A percentile compares a stretch with the other conserved stretches of the same genome.
Conservation (phyloP, 2,797 vertebrate species). For the Anabas testudineus region DNA sequence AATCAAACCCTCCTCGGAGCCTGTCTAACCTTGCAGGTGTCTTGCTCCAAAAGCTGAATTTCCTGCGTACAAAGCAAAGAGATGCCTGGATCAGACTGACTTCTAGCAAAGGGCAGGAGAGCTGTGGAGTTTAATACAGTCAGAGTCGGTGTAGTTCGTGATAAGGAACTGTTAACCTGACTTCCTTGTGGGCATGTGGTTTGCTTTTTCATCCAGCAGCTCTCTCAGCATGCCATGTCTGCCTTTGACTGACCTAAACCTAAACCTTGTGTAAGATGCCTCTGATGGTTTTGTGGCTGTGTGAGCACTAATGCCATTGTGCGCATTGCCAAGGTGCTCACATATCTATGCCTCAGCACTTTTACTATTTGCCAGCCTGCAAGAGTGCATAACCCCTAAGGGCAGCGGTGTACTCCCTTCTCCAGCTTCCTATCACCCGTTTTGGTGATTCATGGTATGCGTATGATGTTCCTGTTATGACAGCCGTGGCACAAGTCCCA, state of each 20-base stretch:
- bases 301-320: slow-evolving; percentile 38
- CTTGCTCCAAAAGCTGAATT: slow-evolving; percentile 22
- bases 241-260: slow-evolving; percentile 30
- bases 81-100: too few species aligned
- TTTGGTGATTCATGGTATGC: slow-evolving; percentile 54
- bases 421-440: slow-evolving; percentile 31
- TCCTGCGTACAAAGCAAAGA: slow-evolving; percentile 18
- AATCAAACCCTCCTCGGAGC: slow-evolving; percentile 49
- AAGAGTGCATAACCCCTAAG: slow-evolving; percentile 17
- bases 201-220: slow-evolving; percentile 8
- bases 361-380: slow-evolving; percentile 50
- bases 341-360: slow-evolving; percentile 68
- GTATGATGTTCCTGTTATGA: slow-evolving; percentile 56
- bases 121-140: background rate
- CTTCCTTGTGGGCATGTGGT: slow-evolving; percentile 21
- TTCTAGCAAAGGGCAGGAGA: background rate
- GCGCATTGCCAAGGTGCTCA: slow-evolving; percentile 52
- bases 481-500: slow-evolving; percentile 48
- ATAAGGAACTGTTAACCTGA: slow-evolving; percentile 29
- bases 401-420: slow-evolving; percentile 20
- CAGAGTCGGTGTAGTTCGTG: too few species aligned
- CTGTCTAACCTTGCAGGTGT: slow-evolving; percentile 71
- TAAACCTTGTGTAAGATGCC: slow-evolving; percentile 35
- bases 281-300: slow-evolving; percentile 29
- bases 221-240: slow-evolving; percentile 13